Evolutionary conservation across 2,888 invertebrate genomes (phyloP), one percentile per base, ranked within the genome.

Genomic region (Anagyrus pseudococci): DNA sequence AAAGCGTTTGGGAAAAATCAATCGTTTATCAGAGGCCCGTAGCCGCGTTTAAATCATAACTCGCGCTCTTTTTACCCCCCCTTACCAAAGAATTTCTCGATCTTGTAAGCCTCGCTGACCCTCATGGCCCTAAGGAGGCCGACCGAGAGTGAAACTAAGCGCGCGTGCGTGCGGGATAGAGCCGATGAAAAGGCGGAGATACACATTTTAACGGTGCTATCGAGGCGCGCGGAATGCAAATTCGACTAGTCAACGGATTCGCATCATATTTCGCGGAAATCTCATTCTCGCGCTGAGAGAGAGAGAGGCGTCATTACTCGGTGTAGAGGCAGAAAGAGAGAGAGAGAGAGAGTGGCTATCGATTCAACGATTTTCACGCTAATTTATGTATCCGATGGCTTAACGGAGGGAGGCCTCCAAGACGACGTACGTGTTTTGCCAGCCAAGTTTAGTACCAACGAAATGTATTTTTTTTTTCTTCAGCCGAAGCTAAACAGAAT

Each of bases 81-180:
- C 1, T 17, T 22, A 33, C 33, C 40, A 41, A 20, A 46, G 59
- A 60, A 53, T 60, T 60, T 25, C 47, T 40, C 47, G 33, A 41
- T 47, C 17, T 20, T 56, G 46, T 29, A 40, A n/a, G 25, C 10
- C 44, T 25, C 22, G 43, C 4, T 37, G 33, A 37, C 33, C 33
- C 15, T 37, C 33, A 37, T 37, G 33, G 58, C 33, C 33, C 33
- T 37, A 37, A 37, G 15, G 33, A 37, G 33, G 33, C 3, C 33
- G 33, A 15, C 8, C 33, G 33, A 37, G 33, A 37, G 33, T 37
- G 33, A 37, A 37, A 37, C 15, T n/a, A 37, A 13, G 33, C 8
- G 15, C 33, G 15, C 33, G 33, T 15, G 15, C 8, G 33, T 4
- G 8, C 8, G 33, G 4, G n/a, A n/a, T n/a, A n/a, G n/a, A n/a